Base-by-base conservation (phyloP, 23 tunicate species). In the Trididemnum miniatum region DNA sequence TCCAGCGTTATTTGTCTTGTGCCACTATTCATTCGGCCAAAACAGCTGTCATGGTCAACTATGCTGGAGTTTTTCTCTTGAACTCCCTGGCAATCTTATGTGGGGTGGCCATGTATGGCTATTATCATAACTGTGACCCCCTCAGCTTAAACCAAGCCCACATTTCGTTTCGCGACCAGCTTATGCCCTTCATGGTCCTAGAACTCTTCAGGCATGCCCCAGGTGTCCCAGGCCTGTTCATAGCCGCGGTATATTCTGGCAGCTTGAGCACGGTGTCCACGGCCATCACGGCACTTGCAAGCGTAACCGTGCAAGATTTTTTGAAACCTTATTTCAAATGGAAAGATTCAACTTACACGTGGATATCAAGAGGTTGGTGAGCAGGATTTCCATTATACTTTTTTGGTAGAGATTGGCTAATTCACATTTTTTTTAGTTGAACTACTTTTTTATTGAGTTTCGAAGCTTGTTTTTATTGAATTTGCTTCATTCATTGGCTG, bases 261-360 rank as follows among this genome's bases (percentile, higher is more conserved):
- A 90, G 96, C 65, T 44, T 51, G n/a, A 88, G 93, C 84, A 88
- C 93, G 23, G 93, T 88, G 0, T 88, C 93, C 29, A 84, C 93
- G 0, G 93, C 88, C 20, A 88, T 88, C 0, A 88, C 86, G 1
- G 93, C 87, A 0, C 52, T 88, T 79, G 86, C 93, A 12, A 86
- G 86, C 29, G 90, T 86, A n/a, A 80, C 90, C 15, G 72, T 86
- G 31, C 86, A 86, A 69, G 83, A 88, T 59, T 88, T 82, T 51
- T 28, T 88, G 35, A 88, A 77, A 83, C 93, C 93, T 27, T 31
- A 26, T 35, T 75, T 69, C 20, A 82, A 65, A 2, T 88, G 87
- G 87, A 82, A 35, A 29, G 87, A 83, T 24, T 33, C 51, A 31
- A 75, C 38, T 3, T 88, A 82, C 65, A 77, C 80, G 2, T 88